Evolutionary conservation across 2,113 vertebrate species (phyloP), one percentile per base, ranked within the genome.

Genomic region (Holacanthus passer): DNA sequence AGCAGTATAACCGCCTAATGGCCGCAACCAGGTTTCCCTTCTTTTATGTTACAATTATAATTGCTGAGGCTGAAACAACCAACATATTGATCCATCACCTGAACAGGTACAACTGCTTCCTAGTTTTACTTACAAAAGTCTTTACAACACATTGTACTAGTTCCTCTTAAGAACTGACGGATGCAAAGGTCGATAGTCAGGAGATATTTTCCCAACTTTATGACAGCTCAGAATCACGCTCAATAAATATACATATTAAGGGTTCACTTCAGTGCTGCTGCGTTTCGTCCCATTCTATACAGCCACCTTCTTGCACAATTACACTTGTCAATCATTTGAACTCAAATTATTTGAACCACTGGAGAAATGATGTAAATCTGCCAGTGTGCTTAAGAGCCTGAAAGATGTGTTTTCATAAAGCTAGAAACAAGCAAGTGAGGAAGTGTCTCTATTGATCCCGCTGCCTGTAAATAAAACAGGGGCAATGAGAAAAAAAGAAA

Each of bases 321-420:
- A 95, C 93, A 95, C 92, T 86, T 94, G 94, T 95, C 95, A 95
- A 87, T 96, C 94, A 95, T 91, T 94, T 93, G 82, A 93, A 86
- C 82, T 87, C 52, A 89, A 90, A 92, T 92, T 59, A 91, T 95
- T 91, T 90, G 87, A 93, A 94, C 89, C 94, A 92, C 84, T 86
- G 91, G 93, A 95, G 89, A 93, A 95, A 93, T 81, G 47, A 91
- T 94, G 90, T 93, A 93, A 94, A 94, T 90, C 72, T 89, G 85
- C 82, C 78, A 72, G 77, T 77, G 83, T 55, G 72, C 84, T 94
- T 92, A 89, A 87, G 80, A 90, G 73, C 73, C 77, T 81, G 82
- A 93, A 87, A 90, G 82, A 91, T 90, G 85, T 89, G 88, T 91
- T 94, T 95, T 95, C 88, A 92, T 91, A 91, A 94, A 95, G 88